phyloP scores from a whole-genome alignment of 2,113 vertebrate species.

The Hydropotes inermis region DNA sequence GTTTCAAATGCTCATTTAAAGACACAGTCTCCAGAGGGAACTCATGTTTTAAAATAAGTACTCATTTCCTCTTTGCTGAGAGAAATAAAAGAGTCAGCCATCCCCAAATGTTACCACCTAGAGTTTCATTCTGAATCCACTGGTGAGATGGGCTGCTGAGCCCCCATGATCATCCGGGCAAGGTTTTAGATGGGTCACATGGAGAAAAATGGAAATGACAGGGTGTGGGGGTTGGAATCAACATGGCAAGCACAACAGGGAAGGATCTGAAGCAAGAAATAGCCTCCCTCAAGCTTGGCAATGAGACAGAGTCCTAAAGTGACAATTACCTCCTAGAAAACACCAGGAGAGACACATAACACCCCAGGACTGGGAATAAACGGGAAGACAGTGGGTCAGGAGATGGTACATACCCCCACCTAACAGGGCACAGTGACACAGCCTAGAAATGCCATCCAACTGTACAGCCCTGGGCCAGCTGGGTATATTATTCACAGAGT shows the following conservation, averaged over 20 bases:
- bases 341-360: slow-evolving; percentile 65
- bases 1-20: slow-evolving; percentile 81
- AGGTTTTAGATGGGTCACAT: slow-evolving; percentile 61
- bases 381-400: slow-evolving; percentile 14
- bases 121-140: slow-evolving; percentile 52
- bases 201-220: slow-evolving; percentile 76
- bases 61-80: slow-evolving; percentile 75
- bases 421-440: slow-evolving; percentile 61
- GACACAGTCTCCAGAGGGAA: slow-evolving; percentile 73
- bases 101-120: slow-evolving; percentile 71
- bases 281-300: slow-evolving; percentile 71
- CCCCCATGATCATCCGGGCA: slow-evolving; percentile 56
- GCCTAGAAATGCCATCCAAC: slow-evolving; percentile 59
- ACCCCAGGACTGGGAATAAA: slow-evolving; percentile 68
- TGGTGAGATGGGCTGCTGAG: slow-evolving; percentile 59
- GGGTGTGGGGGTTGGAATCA: slow-evolving; percentile 69
- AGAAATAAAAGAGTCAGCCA: slow-evolving; percentile 72
- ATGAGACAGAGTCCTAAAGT: slow-evolving; percentile 57
- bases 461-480: background rate
- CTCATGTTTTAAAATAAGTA: slow-evolving; percentile 76
- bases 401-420: slow-evolving; percentile 50
- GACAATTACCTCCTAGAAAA: slow-evolving; percentile 80
- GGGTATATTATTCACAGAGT: slow-evolving; percentile 44
- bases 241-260: slow-evolving; percentile 62
- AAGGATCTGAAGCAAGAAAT: slow-evolving; percentile 65